Evolutionary conservation across 1,140 invertebrate genomes (phyloP), one percentile per base, ranked within the genome.

Genomic region (Streblospio benedicti): DNA sequence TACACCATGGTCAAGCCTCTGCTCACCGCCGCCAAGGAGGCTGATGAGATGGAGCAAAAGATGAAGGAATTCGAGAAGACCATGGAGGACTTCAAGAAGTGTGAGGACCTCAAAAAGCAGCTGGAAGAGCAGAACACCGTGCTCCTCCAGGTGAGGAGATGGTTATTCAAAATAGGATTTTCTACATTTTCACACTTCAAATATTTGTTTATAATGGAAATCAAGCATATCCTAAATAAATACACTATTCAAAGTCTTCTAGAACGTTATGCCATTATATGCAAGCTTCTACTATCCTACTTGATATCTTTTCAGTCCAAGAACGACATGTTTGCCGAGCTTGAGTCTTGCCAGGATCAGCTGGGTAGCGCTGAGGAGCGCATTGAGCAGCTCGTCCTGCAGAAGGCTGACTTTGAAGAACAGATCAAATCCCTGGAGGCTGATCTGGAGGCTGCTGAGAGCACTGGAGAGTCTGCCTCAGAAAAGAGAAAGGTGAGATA

Each of bases 161-260:
- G 89, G 94, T 82, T 87, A 99, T 70, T 92, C 98, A 74, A 96
- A 99, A 82, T 86, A 96, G 74, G 98, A 97, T 83, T 86, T 99
- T 82, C 89, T 95, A 78, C 95, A 92, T 79, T 99, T 97, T 86
- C 85, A 98, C 79, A 85, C 91, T 76, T 84, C 99, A 65, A 91
- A 95, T 77, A 98, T 92, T 80, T 99, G 96, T 96, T 86, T 91
- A 71, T 99, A 96, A 96, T 99, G 92, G 90, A 95, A 95, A 81
- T 81, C 97, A 83, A 97, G 93, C 91, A 89, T 91, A 83, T 96
- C 80, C 67, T 68, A 66, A 20, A 96, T 96, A 83, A 94, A 94
- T 75, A 85, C 97, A 69, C 89, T 98, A n/a, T n/a, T n/a, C n/a
- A n/a, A n/a, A n/a, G n/a, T n/a, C n/a, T n/a, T n/a, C n/a, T n/a